These are phyloP conservation scores for Stictonetta naevosa DNA, from an alignment of 2,113 vertebrate species.

Conservation along the genomic window DNA sequence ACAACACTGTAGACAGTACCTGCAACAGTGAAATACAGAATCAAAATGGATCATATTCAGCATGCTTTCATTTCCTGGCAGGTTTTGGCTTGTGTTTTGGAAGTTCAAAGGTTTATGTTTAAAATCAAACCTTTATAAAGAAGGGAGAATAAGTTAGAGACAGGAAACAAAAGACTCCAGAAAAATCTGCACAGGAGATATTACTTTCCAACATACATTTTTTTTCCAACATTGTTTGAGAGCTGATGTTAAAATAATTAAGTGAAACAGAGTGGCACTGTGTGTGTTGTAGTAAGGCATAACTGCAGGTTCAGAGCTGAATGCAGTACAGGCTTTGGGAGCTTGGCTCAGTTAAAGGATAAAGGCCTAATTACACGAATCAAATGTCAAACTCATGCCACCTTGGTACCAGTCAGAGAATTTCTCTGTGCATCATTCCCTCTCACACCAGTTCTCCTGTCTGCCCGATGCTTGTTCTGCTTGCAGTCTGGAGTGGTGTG, in stretches of 20 bases:
- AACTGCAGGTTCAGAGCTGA: background rate
- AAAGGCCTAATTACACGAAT: background rate
- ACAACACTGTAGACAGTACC: background rate
- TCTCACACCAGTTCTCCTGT: background rate
- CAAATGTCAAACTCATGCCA: background rate
- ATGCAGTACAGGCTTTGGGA: background rate
- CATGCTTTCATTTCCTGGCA: background rate
- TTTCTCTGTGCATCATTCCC: rapidly evolving
- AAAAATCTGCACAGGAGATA: background rate
- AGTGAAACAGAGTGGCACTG: background rate
- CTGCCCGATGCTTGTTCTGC: background rate
- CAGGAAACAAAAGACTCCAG: background rate
- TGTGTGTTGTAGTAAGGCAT: background rate
- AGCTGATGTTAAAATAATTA: background rate
- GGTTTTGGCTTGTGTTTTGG: slow-evolving; percentile 6
- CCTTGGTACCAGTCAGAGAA: background rate
- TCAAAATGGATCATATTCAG: background rate
- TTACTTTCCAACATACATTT: background rate
- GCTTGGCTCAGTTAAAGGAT: background rate
- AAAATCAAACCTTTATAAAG: background rate
- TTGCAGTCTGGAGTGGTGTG: background rate
- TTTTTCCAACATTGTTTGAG: background rate
- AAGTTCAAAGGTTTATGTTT: background rate
- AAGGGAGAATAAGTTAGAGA: background rate
- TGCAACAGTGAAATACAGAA: background rate